Evolutionary conservation across 2,113 vertebrate genomes (phyloP), one percentile per base, ranked within the genome.

Genomic region (Platycercus adscitus): DNA sequence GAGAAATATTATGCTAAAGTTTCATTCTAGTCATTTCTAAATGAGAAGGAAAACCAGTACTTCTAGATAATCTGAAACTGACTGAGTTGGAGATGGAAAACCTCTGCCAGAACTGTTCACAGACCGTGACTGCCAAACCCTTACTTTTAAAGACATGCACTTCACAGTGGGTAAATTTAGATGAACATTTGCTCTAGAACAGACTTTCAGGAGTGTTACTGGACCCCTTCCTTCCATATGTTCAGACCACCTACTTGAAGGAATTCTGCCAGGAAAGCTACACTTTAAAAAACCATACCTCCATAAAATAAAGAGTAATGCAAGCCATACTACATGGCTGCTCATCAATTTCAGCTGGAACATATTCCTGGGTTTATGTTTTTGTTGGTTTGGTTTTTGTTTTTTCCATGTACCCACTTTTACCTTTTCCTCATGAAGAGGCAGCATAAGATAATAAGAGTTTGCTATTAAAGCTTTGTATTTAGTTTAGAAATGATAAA

Each of bases 401-500:
- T 64, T 76, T 88, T 68, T 35, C 3, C 31, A 5, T 1, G 1
- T 41, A 8, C 31, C 11, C 35, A 47, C 9, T 13, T 81, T 78
- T 53, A 44, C 33, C 4, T n/a, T 90, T 82, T 85, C 56, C 12
- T 23, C 26, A 33, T 8, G 8, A 44, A 71, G 10, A 37, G 3
- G 7, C 3, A 50, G 1, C 12, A 44, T 56, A 56, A 56, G 31
- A 53, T 35, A 53, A 47, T 14, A 29, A 78, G 39, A 78, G 60
- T 43, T 81, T 80, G 33, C 29, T 47, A 11, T 18, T 31, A 73
- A 73, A 66, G 1, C 13, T 24, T 35, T 0, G 0, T 28, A 44
- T 65, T 90, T 33, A 39, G 5, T 66, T 83, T n/a, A 65, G 28
- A 88, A 92, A 69, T 4, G 3, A 17, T 69, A 3, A 6, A 33